Conservation (phyloP, 2,797 vertebrate species). For the Brachyalestes nurse region DNA sequence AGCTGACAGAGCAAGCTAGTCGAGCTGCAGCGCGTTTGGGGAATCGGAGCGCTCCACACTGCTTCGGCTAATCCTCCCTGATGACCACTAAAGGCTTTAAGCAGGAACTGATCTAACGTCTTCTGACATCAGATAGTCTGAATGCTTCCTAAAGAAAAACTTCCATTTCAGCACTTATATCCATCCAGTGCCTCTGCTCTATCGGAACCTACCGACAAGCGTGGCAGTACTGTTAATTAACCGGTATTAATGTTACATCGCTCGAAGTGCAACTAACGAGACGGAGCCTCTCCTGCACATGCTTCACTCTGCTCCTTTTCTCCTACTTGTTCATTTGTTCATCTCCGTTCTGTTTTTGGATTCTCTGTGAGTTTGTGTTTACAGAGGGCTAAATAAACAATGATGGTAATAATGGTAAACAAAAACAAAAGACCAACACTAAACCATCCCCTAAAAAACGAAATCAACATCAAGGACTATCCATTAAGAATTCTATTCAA, state of each 20-base stretch:
- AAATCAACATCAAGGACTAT: not conserved
- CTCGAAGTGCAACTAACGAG: slow-evolving; percentile 7
- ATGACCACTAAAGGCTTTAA: slow-evolving; percentile 69
- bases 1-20: not conserved
- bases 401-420: slow-evolving; percentile 24
- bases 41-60: slow-evolving; percentile 22
- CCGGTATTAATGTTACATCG: slow-evolving; percentile 37
- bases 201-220: slow-evolving; percentile 26
- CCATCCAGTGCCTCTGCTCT: slow-evolving; percentile 37
- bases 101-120: slow-evolving; percentile 72
- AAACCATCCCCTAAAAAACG: not conserved
- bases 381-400: not conserved
- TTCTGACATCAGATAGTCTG: slow-evolving; percentile 69
- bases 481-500: slow-evolving; percentile 13
- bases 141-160: slow-evolving; percentile 62
- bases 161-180: slow-evolving; percentile 59
- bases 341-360: not conserved
- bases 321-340: slow-evolving; percentile 6
- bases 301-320: slow-evolving; percentile 6
- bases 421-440: not conserved
- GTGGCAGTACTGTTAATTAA: slow-evolving; percentile 42
- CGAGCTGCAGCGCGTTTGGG: not conserved
- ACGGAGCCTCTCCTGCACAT: not conserved
- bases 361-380: not conserved
- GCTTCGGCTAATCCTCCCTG: slow-evolving; percentile 51